Percentiles rank a stretch among this genome's conserved stretches.
Conservation (phyloP, 2,113 vertebrate species). For the Heterocephalus glaber region DNA sequence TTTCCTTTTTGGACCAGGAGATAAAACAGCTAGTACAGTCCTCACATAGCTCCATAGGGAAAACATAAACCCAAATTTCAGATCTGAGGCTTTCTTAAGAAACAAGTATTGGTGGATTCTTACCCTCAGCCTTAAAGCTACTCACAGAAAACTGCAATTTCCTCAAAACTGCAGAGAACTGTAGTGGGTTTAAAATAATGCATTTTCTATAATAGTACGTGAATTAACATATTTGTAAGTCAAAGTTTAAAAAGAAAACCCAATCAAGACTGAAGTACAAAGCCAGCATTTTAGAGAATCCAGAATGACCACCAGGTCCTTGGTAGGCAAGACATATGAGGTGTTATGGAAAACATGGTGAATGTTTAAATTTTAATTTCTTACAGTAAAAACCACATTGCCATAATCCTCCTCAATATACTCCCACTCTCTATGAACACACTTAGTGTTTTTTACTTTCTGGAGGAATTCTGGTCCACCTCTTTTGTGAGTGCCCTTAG, state of each 20-base stretch:
- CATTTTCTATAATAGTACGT: background rate
- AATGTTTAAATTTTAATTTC: background rate
- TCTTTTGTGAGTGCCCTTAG: background rate
- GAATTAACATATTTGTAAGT: background rate
- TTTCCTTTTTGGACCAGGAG: background rate
- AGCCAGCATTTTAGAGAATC: background rate
- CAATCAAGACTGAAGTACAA: background rate
- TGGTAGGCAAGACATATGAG: background rate
- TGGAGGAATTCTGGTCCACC: background rate
- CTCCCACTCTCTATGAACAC: background rate
- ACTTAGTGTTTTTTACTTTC: background rate
- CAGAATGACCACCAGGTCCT: background rate
- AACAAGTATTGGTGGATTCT: background rate
- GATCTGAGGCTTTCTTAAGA: background rate
- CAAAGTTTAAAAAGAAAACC: conserved; percentile 13
- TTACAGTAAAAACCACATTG: background rate
- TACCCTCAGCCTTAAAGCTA: background rate
- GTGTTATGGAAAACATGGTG: background rate
- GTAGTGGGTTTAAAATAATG: background rate
- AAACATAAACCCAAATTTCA: background rate
- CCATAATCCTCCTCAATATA: background rate
- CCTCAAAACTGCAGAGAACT: background rate
- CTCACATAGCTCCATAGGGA: background rate
- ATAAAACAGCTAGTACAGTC: background rate
- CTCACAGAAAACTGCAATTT: background rate